Percentiles rank a stretch among this genome's conserved stretches.
These are phyloP conservation scores for Phortica variegata DNA, from an alignment of 1,140 invertebrate species.

Conservation along the genomic window DNA sequence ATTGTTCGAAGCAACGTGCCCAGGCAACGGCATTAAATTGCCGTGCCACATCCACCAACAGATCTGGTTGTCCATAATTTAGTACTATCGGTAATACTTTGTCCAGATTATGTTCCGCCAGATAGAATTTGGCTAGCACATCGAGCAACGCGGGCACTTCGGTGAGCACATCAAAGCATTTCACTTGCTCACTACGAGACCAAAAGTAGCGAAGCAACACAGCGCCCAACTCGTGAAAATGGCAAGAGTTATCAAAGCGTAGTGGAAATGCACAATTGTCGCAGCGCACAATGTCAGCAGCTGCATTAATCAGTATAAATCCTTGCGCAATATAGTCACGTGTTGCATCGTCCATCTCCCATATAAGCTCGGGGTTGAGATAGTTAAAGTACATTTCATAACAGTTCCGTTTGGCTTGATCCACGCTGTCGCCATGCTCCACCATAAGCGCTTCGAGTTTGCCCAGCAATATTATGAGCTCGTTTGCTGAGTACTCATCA, in stretches of 20 bases:
- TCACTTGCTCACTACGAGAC: slow-evolving; percentile 51
- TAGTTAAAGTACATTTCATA: slow-evolving; percentile 56
- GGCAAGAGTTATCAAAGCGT: slow-evolving; percentile 43
- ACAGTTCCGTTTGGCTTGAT: slow-evolving; percentile 41
- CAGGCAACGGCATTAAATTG: slow-evolving; percentile 35
- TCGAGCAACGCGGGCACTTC: slow-evolving; percentile 45
- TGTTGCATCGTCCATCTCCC: slow-evolving; percentile 50
- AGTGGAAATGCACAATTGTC: slow-evolving; percentile 45
- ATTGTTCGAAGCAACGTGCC: slow-evolving; percentile 50
- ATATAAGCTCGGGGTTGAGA: slow-evolving; percentile 51
- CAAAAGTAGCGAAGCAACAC: slow-evolving; percentile 48
- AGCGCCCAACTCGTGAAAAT: slow-evolving; percentile 46
- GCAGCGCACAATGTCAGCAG: slow-evolving; percentile 38
- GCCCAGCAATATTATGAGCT: slow-evolving; percentile 34
- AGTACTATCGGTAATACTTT: slow-evolving; percentile 48
- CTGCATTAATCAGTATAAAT: slow-evolving; percentile 38
- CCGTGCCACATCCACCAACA: slow-evolving; percentile 40
- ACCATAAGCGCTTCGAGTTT: slow-evolving; percentile 44
- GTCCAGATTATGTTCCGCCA: slow-evolving; percentile 45
- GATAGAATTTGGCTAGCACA: slow-evolving; percentile 47
- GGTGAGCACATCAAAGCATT: slow-evolving; percentile 50
- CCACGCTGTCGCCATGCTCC: slow-evolving; percentile 43
- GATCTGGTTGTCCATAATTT: slow-evolving; percentile 43
- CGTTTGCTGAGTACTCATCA: slow-evolving; percentile 46
- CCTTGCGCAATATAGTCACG: slow-evolving; percentile 46